Base-by-base conservation (phyloP, 2,888 invertebrate genomes). In the Miltochrista miniata region DNA sequence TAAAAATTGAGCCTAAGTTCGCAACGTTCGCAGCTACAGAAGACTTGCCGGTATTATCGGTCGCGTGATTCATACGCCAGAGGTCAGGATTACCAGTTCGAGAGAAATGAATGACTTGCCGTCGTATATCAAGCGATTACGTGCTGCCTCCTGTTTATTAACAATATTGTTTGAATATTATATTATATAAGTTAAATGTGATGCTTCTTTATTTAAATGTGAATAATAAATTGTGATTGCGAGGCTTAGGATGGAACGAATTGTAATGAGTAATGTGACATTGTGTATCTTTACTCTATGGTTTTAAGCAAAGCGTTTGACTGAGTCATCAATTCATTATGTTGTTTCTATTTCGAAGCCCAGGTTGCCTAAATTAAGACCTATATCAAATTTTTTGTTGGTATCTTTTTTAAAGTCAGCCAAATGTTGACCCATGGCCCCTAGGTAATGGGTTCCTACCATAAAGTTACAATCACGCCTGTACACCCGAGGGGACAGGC, bases 71-170 rank as follows among this genome's bases (percentile, higher is more conserved):
- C 87, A 87, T 75, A 45, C 67, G 49, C 53, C 70, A 64, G 80
- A 80, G 85, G 85, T 87, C 86, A 87, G 79, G 79, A 81, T 72
- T 78, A 76, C 82, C 81, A 85, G 81, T 83, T 79, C 73, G 72
- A 76, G 74, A 70, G 74, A 73, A 73, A 69, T 70, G 63, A 69
- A 69, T 76, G 70, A 70, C 64, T 63, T 48, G 65, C 55, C 56
- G 58, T 69, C 62, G 61, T 70, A 70, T 72, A 68, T 68, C 62
- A 66, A 72, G 64, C 59, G 67, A 67, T 73, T 73, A 70, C 64
- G 33, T 45, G 52, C 47, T 38, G 12, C 54, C 42, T 53, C 54
- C 59, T 54, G 66, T 64, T 56, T 64, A 64, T 55, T 55, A 56
- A 65, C 55, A 42, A 51, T 65, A 58, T 59, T 58, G 58, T 61